A percentile compares a stretch with the other conserved stretches of the same genome.
These are phyloP conservation scores for Beaufortia kweichowensis DNA, from an alignment of 2,113 vertebrate genomes.

Conservation along the genomic window DNA sequence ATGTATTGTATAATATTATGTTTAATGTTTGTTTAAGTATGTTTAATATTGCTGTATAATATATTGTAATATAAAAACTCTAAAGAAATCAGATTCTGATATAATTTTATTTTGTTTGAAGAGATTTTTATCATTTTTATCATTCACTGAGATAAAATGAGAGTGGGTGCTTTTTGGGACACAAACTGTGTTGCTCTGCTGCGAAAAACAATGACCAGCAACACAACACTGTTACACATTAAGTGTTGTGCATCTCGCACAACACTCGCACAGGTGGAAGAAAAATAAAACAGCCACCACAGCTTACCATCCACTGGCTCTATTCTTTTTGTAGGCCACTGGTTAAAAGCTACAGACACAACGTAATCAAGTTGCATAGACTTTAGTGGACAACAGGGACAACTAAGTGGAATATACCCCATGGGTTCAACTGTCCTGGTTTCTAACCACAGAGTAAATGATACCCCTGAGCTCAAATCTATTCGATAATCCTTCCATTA, in stretches of 20 bases:
- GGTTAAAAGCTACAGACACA: slow-evolving; percentile 6
- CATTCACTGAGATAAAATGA: no score
- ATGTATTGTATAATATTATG: no score
- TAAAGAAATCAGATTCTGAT: no score
- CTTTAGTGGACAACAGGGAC: slow-evolving; percentile 29
- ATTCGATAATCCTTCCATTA: slow-evolving; percentile 46
- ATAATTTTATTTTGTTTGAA: no score
- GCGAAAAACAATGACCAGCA: slow-evolving; percentile 28
- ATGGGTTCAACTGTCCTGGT: slow-evolving; percentile 42
- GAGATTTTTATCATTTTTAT: no score
- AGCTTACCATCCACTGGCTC: neutral
- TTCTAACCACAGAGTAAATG: slow-evolving; percentile 37
- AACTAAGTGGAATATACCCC: slow-evolving; percentile 35
- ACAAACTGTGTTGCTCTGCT: slow-evolving; percentile 17
- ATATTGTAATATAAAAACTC: no score
- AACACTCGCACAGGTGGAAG: neutral
- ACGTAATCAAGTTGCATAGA: slow-evolving; percentile 28
- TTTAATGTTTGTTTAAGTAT: neutral
- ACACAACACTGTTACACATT: slow-evolving; percentile 2
- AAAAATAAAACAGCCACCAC: neutral
- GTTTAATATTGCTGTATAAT: no score
- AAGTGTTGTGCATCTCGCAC: neutral
- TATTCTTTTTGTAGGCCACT: neutral
- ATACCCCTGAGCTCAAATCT: slow-evolving; percentile 45
- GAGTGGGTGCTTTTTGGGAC: slow-evolving; percentile 9